phyloP scores from a whole-genome alignment of 2,888 invertebrate genomes.

The Agrotis exclamationis region DNA sequence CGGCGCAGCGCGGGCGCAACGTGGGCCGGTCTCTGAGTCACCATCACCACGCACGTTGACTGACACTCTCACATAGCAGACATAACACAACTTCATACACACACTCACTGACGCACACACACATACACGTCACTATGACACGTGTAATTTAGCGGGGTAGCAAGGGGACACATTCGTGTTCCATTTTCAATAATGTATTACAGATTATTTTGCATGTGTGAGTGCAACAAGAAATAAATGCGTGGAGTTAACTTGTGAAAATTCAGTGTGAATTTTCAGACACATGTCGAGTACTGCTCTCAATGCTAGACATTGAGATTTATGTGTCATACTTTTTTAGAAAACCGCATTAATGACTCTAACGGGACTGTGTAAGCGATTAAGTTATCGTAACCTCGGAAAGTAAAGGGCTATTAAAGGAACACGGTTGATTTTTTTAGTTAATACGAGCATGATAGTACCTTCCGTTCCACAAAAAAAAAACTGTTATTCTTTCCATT shows the following conservation, averaged over 20 bases:
- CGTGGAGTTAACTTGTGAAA: neutral
- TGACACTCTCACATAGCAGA: constrained; percentile 40
- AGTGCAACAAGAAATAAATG: neutral
- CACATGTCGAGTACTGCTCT: constrained; percentile 19
- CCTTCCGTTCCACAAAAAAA: too few species aligned
- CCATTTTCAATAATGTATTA: neutral
- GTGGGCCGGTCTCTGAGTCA: constrained; percentile 62
- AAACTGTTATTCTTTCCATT: too few species aligned
- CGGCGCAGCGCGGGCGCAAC: constrained; percentile 62
- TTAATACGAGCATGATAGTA: too few species aligned
- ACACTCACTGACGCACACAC: constrained; percentile 8
- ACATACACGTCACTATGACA: constrained; percentile 1
- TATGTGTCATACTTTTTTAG: too few species aligned
- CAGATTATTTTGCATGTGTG: neutral
- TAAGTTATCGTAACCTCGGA: too few species aligned
- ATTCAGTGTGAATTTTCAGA: constrained; percentile 2
- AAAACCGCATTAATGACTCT: too few species aligned
- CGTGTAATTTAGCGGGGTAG: neutral
- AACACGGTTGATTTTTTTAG: too few species aligned
- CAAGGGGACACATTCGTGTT: neutral
- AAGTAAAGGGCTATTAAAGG: too few species aligned
- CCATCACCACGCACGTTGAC: constrained; percentile 62
- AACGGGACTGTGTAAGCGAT: too few species aligned
- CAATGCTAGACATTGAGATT: constrained; percentile 15
- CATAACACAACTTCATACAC: constrained; percentile 12